phyloP scores from a whole-genome alignment of 2,113 vertebrate species.

The Barnardius zonarius region DNA sequence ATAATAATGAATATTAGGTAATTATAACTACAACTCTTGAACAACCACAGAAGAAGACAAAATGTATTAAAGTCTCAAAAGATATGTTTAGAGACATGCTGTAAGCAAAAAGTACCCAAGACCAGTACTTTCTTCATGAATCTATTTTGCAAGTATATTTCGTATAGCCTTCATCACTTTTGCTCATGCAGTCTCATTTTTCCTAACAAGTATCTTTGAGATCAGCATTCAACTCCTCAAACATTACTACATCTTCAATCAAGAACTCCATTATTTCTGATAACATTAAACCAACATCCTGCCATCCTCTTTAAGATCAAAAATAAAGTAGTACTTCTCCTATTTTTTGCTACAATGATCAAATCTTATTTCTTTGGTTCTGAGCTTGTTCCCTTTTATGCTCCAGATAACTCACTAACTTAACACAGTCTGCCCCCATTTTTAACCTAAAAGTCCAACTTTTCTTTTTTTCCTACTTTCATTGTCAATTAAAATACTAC shows the following conservation, averaged over 20 bases:
- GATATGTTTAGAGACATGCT: neutral
- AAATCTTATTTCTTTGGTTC: neutral
- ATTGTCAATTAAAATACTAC: neutral
- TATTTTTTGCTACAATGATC: neutral
- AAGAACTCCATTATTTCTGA: neutral
- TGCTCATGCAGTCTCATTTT: neutral
- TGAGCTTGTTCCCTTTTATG: neutral
- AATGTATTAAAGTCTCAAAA: neutral
- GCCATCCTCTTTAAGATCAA: neutral
- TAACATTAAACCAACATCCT: neutral
- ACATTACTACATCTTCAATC: neutral
- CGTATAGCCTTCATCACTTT: neutral
- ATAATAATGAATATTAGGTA: neutral
- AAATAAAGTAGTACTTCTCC: neutral
- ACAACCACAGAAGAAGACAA: neutral
- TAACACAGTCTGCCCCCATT: neutral
- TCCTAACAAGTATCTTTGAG: neutral
- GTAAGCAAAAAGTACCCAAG: neutral
- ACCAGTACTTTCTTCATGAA: neutral
- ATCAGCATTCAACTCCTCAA: neutral
- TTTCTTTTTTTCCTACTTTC: neutral
- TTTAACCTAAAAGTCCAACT: neutral
- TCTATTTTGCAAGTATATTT: neutral
- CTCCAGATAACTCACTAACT: neutral
- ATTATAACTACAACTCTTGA: neutral